phyloP scores from a whole-genome alignment of 2,113 vertebrate species.

The Pipra filicauda region DNA sequence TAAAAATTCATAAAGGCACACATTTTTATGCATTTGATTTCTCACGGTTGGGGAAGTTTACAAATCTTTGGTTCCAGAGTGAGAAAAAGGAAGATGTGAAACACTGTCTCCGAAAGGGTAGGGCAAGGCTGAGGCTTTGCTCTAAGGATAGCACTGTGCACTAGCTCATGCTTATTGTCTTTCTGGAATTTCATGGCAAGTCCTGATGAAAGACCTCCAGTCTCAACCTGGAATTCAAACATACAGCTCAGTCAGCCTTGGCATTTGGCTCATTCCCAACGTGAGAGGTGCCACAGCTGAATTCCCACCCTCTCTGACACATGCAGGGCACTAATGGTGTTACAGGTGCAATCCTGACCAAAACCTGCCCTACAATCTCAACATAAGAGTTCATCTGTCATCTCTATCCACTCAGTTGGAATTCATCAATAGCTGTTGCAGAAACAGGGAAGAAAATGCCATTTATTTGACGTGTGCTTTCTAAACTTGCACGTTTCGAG shows the following conservation, averaged over 20 bases:
- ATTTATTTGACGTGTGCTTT: fast-evolving
- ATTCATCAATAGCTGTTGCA: neutral
- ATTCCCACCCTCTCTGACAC: neutral
- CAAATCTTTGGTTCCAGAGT: neutral
- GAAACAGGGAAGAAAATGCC: neutral
- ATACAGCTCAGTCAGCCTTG: neutral
- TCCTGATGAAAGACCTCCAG: neutral
- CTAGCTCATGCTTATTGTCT: fast-evolving
- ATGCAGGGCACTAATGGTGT: neutral
- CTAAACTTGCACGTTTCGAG: neutral
- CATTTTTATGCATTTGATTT: neutral
- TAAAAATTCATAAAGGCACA: neutral
- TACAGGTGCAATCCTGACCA: neutral
- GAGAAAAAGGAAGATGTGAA: neutral
- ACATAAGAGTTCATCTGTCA: neutral
- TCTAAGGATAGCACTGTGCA: neutral
- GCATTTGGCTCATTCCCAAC: neutral
- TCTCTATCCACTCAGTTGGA: neutral
- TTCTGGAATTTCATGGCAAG: neutral
- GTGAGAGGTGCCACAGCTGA: neutral
- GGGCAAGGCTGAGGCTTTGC: neutral
- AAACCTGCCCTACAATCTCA: neutral
- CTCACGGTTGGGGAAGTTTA: neutral
- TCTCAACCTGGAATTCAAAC: neutral
- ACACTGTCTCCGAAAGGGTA: neutral